Evolutionary conservation across 2,797 vertebrate species (phyloP).

Genomic region (Cossypha heuglini): DNA sequence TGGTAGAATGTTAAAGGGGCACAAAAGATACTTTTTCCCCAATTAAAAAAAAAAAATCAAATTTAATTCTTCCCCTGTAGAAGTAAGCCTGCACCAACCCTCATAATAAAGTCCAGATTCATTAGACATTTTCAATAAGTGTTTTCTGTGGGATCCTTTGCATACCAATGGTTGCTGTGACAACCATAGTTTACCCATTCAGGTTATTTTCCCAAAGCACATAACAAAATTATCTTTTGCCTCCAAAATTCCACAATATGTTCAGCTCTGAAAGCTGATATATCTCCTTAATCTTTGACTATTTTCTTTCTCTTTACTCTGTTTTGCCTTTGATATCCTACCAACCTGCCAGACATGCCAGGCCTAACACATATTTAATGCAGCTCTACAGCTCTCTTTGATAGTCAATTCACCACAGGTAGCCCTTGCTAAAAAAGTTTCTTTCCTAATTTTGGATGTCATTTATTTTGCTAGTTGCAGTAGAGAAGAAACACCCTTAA

Average conservation of each 20-base stretch:
- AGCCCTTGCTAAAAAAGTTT: neutral
- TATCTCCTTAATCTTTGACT: neutral
- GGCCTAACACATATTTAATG: neutral
- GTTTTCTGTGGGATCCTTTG: neutral
- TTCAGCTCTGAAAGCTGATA: neutral
- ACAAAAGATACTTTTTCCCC: neutral
- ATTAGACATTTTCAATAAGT: constrained; percentile 15
- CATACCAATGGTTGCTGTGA: neutral
- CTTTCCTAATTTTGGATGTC: neutral
- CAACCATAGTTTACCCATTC: neutral
- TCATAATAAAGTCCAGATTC: neutral
- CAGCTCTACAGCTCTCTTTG: neutral
- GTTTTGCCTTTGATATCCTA: neutral
- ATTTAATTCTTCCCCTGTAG: neutral
- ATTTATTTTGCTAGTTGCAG: neutral
- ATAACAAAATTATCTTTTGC: neutral
- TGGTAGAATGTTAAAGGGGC: neutral
- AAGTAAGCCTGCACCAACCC: neutral
- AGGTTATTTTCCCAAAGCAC: neutral
- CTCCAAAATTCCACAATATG: neutral
- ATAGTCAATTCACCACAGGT: neutral
- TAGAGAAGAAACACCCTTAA: neutral
- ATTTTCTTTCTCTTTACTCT: neutral
- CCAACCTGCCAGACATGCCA: neutral
- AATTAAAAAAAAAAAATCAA: neutral